phyloP scores from a whole-genome alignment of 2,113 vertebrate species.

The Danionella cerebrum region DNA sequence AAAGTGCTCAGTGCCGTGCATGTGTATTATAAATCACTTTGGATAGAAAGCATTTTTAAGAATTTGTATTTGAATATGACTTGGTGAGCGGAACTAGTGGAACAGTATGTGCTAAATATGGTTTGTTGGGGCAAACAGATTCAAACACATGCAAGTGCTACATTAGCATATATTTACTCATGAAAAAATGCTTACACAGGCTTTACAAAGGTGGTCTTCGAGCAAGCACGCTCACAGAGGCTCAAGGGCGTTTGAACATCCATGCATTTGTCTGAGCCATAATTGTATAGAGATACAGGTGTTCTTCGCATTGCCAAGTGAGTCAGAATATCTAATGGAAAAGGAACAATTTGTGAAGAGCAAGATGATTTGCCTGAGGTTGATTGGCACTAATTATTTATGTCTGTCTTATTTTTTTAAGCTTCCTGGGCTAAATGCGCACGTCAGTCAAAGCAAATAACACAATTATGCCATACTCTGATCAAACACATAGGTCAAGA shows the following conservation, averaged over 20 bases:
- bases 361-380: conserved; percentile 34
- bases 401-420: neutral
- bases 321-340: conserved; percentile 18
- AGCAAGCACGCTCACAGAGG: neutral
- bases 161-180: conserved; percentile 7
- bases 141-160: neutral
- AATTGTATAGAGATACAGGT: conserved; percentile 32
- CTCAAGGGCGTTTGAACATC: conserved; percentile 1
- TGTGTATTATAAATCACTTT: conserved; percentile 13
- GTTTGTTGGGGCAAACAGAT: neutral
- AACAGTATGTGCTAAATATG: neutral
- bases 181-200: neutral
- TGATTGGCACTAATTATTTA: conserved; percentile 39
- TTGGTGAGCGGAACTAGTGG: neutral
- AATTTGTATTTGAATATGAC: neutral
- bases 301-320: conserved; percentile 16
- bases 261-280: conserved; percentile 4
- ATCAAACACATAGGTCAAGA: conserved; percentile 21
- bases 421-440: neutral
- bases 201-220: too few relatives aligned
- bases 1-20: neutral
- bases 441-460: conserved; percentile 30
- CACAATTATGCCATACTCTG: conserved; percentile 17
- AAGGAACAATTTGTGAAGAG: conserved; percentile 31
- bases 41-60: neutral